These are phyloP conservation scores for Ecliptopera silaceata DNA, from an alignment of 2,888 invertebrate genomes.

Conservation along the genomic window DNA sequence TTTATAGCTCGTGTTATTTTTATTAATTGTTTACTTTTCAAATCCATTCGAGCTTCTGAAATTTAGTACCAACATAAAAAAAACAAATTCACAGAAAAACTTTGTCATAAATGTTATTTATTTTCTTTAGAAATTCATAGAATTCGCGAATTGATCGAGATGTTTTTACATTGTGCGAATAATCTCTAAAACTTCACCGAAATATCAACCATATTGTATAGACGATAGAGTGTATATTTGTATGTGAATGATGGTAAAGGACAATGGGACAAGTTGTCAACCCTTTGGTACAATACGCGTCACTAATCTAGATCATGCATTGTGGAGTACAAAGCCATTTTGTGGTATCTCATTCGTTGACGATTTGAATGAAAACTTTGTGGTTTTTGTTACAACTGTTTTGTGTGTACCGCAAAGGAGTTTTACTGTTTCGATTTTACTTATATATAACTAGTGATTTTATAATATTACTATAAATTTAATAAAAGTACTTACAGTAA, in stretches of 20 bases:
- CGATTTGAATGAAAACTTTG: slow-evolving; percentile 51
- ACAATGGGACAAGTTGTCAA: slow-evolving; percentile 43
- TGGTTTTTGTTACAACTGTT: slow-evolving; percentile 30
- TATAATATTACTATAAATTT: no score
- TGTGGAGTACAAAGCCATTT: slow-evolving; percentile 48
- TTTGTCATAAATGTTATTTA: slow-evolving; percentile 54
- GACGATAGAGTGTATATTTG: background rate
- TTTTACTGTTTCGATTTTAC: background rate
- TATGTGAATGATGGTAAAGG: background rate
- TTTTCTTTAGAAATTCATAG: slow-evolving; percentile 63
- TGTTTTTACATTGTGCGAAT: slow-evolving; percentile 50
- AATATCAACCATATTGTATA: background rate
- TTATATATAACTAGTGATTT: no score
- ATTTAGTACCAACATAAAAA: slow-evolving; percentile 20
- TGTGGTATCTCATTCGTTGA: slow-evolving; percentile 62
- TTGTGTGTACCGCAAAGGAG: slow-evolving; percentile 22
- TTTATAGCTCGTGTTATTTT: background rate
- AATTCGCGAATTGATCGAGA: slow-evolving; percentile 40
- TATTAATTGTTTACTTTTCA: slow-evolving; percentile 23
- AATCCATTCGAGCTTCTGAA: slow-evolving; percentile 23
- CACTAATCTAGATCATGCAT: slow-evolving; percentile 73
- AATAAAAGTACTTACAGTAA: no score
- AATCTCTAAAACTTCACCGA: slow-evolving; percentile 11
- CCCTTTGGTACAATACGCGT: slow-evolving; percentile 69
- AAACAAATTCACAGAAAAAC: slow-evolving; percentile 12